These are phyloP conservation scores for Pan troglodytes DNA, from an alignment of 2,113 vertebrate genomes.

Conservation along the genomic window NHGRI_mPanTro3-v2.1_pri NC_072411.2:49757501-49758000, in stretches of 20 bases:
- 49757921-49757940: conserved; percentile 55
- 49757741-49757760: neutral
- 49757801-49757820: neutral
- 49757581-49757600: conserved; percentile 52
- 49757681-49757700: conserved; percentile 23
- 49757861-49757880: conserved; percentile 24
- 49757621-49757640: conserved; percentile 19
- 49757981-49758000: neutral
- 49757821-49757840: neutral
- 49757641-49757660: conserved; percentile 43
- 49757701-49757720: conserved; percentile 35
- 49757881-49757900: conserved; percentile 32
- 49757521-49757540: conserved; percentile 80
- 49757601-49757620: neutral
- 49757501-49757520: conserved; percentile 79
- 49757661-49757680: conserved; percentile 34
- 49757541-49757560: conserved; percentile 72
- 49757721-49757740: conserved; percentile 10
- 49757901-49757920: conserved; percentile 43
- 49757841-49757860: conserved; percentile 23
- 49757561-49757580: conserved; percentile 68
- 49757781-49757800: neutral
- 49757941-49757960: conserved; percentile 53
- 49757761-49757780: neutral
- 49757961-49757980: conserved; percentile 42